Conservation (phyloP, 64 coral and sea anemone genomes). For the Platygyra sinensis region DNA sequence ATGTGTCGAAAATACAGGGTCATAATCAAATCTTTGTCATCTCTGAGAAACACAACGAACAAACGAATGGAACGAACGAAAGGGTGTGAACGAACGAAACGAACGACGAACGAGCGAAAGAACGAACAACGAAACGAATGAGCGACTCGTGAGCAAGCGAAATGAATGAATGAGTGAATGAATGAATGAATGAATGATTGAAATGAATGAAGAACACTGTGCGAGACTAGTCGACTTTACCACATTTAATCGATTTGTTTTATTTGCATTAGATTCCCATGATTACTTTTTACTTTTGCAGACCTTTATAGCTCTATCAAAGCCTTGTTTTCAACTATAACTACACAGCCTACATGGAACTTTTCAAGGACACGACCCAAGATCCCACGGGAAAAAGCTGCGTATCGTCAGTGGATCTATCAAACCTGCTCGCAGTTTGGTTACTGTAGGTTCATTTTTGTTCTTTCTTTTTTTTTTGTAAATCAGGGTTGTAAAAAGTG, state of each 20-base stretch:
- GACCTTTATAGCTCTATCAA: background rate
- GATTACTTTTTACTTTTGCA: background rate
- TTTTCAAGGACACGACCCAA: conserved; percentile 34
- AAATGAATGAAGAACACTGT: too few species aligned
- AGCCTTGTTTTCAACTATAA: conserved; percentile 22
- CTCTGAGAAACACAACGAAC: too few species aligned
- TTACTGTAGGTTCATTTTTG: conserved; percentile 75
- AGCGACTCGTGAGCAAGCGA: too few species aligned
- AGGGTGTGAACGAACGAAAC: too few species aligned
- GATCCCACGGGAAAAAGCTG: conserved; percentile 46
- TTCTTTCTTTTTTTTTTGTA: background rate
- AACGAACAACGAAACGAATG: too few species aligned
- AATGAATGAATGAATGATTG: too few species aligned
- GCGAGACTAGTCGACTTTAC: background rate
- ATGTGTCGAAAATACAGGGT: too few species aligned
- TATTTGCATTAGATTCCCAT: background rate
- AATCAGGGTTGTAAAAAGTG: too few species aligned
- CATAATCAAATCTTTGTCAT: too few species aligned
- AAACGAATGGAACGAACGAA: too few species aligned
- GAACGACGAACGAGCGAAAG: too few species aligned
- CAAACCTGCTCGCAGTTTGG: conserved; percentile 85
- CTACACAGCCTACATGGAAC: conserved; percentile 51
- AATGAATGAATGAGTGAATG: too few species aligned
- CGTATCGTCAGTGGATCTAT: conserved; percentile 75
- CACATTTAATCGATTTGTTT: background rate